A percentile compares a stretch with the other conserved stretches of the same genome.
Conservation (phyloP, 1,140 invertebrate genomes). For the Trichogramma pretiosum region DNA sequence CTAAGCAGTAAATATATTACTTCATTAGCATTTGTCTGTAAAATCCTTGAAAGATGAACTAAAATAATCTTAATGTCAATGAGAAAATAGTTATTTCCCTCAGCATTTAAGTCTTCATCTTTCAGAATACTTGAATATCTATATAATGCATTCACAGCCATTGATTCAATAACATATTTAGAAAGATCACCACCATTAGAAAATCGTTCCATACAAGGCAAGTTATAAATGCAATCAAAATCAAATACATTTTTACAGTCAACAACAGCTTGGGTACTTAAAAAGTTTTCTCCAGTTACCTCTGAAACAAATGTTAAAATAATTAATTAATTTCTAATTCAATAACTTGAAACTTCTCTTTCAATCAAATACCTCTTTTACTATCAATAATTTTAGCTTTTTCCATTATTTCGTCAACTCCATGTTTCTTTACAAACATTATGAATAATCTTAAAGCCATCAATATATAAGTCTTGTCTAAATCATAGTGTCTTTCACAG, state of each 20-base stretch:
- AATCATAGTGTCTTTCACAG: constrained; percentile 50
- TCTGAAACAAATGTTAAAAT: constrained; percentile 32
- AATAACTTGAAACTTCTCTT: constrained; percentile 35
- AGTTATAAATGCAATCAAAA: not conserved
- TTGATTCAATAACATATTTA: too few species aligned
- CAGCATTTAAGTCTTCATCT: too few species aligned
- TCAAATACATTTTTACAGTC: not conserved
- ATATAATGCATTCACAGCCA: too few species aligned
- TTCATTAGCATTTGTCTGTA: not conserved
- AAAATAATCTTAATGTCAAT: too few species aligned
- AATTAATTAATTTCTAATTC: constrained; percentile 28
- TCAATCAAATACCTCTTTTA: constrained; percentile 26
- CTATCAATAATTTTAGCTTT: not conserved
- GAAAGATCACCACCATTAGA: too few species aligned
- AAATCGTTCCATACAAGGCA: not conserved
- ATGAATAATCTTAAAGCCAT: constrained; percentile 57
- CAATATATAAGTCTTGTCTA: constrained; percentile 48
- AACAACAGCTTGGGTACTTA: not conserved
- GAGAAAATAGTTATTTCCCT: too few species aligned
- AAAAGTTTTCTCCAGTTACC: constrained; percentile 14
- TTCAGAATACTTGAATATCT: too few species aligned
- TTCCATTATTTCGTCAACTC: constrained; percentile 38
- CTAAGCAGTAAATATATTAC: constrained; percentile 1
- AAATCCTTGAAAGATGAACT: too few species aligned
- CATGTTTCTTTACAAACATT: constrained; percentile 44